Base-by-base conservation (phyloP, 1,140 invertebrate species). In the Drosophila pseudoobscura region DNA sequence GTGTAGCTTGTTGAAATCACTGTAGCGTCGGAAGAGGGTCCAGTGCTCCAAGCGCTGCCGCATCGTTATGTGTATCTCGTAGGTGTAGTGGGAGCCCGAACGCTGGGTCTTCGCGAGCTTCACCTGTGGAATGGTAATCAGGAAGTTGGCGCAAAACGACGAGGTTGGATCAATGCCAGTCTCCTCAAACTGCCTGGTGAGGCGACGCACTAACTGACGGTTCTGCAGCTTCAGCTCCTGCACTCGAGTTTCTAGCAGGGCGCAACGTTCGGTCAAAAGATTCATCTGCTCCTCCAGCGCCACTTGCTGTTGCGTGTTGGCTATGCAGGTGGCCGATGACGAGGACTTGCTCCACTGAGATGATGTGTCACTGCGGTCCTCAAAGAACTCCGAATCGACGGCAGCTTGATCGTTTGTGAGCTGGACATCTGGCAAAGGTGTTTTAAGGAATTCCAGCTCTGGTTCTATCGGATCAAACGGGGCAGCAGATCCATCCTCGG, bases 11-110 rank as follows among this genome's bases (percentile, higher is more conserved):
- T 97, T 93, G 91, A 98, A 97, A 90, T 98, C 96, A 55, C 96
- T 95, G 90, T 97, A 98, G 56, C 97, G 93, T 71, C 96, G 92
- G 82, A 97, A 97, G 26, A 98, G 94, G 91, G 97, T 97, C 97
- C 97, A 98, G 91, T 98, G 97, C 60, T 96, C 96, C 90, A 96
- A 94, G 55, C 95, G 93, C 50, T 90, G 76, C 0, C 88, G 62
- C 88, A 91, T 91, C 1, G 88, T 91, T 2, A 91, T 83, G 51
- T 91, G 84, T 9, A 91, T 69, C 50, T 91, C 90, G 24, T 91
- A 91, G 6, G 87, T 69, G 45, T 91, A 91, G 24, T 89, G 87
- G 0, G 76, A 64, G n/a, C 69, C 47, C 7, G 70, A 63, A 3
- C 69, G 71, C 9, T 58, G 71, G 0, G 85, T 52, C 20, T 90